Percentiles rank a stretch among this genome's conserved stretches.
These are phyloP conservation scores for Borostomias antarcticus DNA, from an alignment of 2,797 vertebrate species.

Conservation along the genomic window DNA sequence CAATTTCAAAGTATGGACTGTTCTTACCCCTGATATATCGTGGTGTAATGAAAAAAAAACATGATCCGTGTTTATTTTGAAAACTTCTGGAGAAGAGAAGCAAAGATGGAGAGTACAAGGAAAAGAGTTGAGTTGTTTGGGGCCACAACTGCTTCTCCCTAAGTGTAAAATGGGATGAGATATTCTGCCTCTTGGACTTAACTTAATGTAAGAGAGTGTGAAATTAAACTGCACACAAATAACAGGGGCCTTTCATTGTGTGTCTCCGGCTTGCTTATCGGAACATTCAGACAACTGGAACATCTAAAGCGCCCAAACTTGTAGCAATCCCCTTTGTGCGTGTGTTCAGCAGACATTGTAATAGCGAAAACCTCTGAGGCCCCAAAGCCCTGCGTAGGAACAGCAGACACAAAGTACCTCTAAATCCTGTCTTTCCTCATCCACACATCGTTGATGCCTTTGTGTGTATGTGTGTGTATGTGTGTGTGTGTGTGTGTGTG, in stretches of 20 bases:
- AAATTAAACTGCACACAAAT: slow-evolving; percentile 80
- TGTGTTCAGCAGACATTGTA: slow-evolving; percentile 75
- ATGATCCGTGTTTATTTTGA: slow-evolving; percentile 86
- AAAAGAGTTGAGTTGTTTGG: slow-evolving; percentile 71
- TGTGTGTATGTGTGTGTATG: slow-evolving; percentile 12
- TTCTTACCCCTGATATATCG: slow-evolving; percentile 77
- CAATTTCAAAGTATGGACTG: slow-evolving; percentile 71
- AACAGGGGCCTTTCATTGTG: slow-evolving; percentile 75
- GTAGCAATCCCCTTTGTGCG: slow-evolving; percentile 78
- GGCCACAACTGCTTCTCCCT: slow-evolving; percentile 69
- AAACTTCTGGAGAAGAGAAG: slow-evolving; percentile 45
- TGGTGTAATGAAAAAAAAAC: slow-evolving; percentile 82
- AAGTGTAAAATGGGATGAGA: slow-evolving; percentile 80
- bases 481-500: neutral
- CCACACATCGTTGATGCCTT: no score
- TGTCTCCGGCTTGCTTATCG: slow-evolving; percentile 74
- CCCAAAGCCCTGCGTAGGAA: slow-evolving; percentile 71
- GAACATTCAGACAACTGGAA: slow-evolving; percentile 82
- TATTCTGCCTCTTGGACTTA: slow-evolving; percentile 79
- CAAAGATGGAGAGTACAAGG: slow-evolving; percentile 33
- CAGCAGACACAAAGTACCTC: slow-evolving; percentile 70
- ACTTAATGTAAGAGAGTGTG: slow-evolving; percentile 82
- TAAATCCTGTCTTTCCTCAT: slow-evolving; percentile 56
- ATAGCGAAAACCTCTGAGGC: slow-evolving; percentile 75
- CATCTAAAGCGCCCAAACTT: slow-evolving; percentile 82